Percentiles rank a stretch among this genome's conserved stretches.
These are phyloP conservation scores for Mesorhabditis spiculigera DNA, from an alignment of 2,888 invertebrate species.

Conservation along the genomic window DNA sequence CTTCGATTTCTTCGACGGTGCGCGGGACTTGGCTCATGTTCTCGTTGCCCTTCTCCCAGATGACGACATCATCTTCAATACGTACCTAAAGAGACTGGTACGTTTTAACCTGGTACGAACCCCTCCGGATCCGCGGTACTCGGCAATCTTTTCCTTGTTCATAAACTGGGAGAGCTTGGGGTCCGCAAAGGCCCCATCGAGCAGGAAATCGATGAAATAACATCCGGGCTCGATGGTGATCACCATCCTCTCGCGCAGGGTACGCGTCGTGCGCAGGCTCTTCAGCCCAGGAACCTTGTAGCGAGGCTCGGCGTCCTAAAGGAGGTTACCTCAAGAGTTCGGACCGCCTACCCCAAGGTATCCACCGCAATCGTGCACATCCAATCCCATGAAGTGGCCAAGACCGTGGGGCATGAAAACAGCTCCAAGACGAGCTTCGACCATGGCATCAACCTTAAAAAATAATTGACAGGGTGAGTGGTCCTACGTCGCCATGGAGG, in stretches of 20 bases:
- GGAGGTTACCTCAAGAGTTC: not conserved
- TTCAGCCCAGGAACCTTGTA: constrained; percentile 71
- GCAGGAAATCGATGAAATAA: constrained; percentile 80
- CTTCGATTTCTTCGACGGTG: constrained; percentile 65
- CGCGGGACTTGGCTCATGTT: constrained; percentile 80
- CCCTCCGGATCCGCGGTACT: constrained; percentile 83
- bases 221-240: constrained; percentile 95
- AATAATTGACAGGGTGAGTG: constrained; percentile 13
- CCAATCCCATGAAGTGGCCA: constrained; percentile 89
- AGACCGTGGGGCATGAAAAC: constrained; percentile 93
- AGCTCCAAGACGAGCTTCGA: constrained; percentile 64
- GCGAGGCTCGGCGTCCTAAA: constrained; percentile 62
- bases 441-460: constrained; percentile 2
- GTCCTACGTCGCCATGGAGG: constrained; percentile 66
- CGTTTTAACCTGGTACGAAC: constrained; percentile 60
- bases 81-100: constrained; percentile 66
- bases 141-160: constrained; percentile 71
- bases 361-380: constrained; percentile 96
- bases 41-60: constrained; percentile 80
- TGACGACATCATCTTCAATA: constrained; percentile 90
- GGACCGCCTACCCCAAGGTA: constrained; percentile 66
- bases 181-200: constrained; percentile 76
- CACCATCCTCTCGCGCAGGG: constrained; percentile 72
- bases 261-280: constrained; percentile 77
- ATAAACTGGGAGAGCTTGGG: constrained; percentile 74